Percentiles rank a stretch among this genome's conserved stretches.
Evolutionary conservation across 2,113 vertebrate genomes (phyloP).

Genomic region (Triplophysa rosa): DNA sequence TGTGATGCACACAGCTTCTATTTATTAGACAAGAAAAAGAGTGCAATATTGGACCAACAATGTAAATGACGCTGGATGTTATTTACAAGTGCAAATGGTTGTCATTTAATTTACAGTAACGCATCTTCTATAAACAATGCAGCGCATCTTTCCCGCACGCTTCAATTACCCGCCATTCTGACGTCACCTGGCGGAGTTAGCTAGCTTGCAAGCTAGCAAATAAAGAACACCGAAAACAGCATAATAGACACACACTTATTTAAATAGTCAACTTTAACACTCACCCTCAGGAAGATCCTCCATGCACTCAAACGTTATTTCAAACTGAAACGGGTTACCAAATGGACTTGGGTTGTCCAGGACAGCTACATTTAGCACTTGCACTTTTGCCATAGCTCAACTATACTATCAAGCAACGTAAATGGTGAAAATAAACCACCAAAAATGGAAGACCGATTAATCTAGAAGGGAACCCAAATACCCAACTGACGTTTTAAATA

Average conservation of each 20-base stretch:
- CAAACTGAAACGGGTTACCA: constrained; percentile 89
- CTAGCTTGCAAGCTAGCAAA: constrained; percentile 6
- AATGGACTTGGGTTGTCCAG: constrained; percentile 90
- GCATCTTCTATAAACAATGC: background rate
- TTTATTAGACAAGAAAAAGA: background rate
- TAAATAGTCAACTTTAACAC: constrained; percentile 26
- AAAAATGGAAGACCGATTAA: background rate
- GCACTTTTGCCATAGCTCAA: constrained; percentile 84
- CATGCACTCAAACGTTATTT: constrained; percentile 91
- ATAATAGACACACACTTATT: background rate
- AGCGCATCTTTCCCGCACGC: background rate
- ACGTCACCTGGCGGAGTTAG: constrained; percentile 33
- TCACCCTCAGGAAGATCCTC: constrained; percentile 87
- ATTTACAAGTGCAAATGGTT: background rate
- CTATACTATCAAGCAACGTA: background rate
- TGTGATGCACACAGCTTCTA: too few species aligned
- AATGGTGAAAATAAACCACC: background rate
- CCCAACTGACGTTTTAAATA: background rate
- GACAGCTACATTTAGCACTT: constrained; percentile 86
- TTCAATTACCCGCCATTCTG: constrained; percentile 51
- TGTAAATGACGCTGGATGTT: background rate
- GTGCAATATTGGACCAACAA: background rate
- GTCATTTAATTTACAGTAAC: background rate
- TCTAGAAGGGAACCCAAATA: background rate
- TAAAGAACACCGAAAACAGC: background rate